These are phyloP conservation scores for Hippoglossus stenolepis DNA, from an alignment of 2,113 vertebrate species.

Conservation along the genomic window DNA sequence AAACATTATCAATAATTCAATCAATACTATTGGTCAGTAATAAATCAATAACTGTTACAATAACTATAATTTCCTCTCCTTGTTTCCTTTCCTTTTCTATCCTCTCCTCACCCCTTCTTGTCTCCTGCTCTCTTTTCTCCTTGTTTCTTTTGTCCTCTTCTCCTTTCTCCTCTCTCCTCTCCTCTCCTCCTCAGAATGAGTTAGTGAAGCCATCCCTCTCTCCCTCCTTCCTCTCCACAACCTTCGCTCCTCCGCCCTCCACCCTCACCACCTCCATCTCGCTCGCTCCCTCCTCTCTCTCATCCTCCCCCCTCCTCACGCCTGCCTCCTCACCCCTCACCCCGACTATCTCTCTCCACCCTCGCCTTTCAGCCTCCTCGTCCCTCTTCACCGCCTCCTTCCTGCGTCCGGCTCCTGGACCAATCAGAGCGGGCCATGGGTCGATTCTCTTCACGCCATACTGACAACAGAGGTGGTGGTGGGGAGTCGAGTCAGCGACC, in stretches of 20 bases:
- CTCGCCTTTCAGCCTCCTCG: constrained; percentile 84
- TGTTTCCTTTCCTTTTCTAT: not conserved
- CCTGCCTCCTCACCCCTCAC: constrained; percentile 79
- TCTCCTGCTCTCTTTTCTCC: not conserved
- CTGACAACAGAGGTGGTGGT: constrained; percentile 48
- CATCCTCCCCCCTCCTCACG: constrained; percentile 85
- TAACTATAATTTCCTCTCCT: not conserved
- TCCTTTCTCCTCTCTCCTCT: not conserved
- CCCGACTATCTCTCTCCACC: constrained; percentile 89
- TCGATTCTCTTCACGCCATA: constrained; percentile 95
- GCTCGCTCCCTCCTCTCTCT: constrained; percentile 85
- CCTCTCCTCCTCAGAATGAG: constrained; percentile 85
- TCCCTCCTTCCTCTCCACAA: constrained; percentile 88
- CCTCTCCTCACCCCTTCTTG: too few relatives aligned
- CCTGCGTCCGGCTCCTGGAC: constrained; percentile 90
- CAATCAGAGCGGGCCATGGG: constrained; percentile 88
- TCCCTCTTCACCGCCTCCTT: constrained; percentile 91
- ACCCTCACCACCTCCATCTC: constrained; percentile 85
- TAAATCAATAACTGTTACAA: not conserved
- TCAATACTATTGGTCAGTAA: not conserved
- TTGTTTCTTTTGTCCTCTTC: not conserved
- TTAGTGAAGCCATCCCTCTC: constrained; percentile 89
- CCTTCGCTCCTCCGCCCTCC: constrained; percentile 86
- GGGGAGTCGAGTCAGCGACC: constrained; percentile 1
- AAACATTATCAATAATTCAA: not conserved